Evolutionary conservation across 2,888 invertebrate species (phyloP).

Genomic region (Drosophila yooni): DNA sequence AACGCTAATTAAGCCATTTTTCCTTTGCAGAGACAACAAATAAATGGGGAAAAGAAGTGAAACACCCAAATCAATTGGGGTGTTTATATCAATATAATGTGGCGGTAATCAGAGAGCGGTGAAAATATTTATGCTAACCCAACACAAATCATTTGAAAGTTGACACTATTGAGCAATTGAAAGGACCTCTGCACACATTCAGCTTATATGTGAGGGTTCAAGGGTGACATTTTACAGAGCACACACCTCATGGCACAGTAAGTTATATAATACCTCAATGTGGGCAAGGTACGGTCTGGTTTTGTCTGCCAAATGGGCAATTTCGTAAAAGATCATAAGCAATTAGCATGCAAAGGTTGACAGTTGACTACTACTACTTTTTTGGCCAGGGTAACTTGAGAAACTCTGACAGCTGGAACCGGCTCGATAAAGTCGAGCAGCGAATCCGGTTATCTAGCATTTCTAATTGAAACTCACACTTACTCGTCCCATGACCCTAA

Average conservation of each 20-base stretch:
- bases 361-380: conserved; percentile 3
- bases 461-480: conserved; percentile 72
- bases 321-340: conserved; percentile 69
- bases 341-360: conserved; percentile 65
- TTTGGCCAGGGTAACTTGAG: conserved; percentile 55
- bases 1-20: conserved; percentile 69
- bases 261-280: conserved; percentile 69
- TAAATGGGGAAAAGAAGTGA: conserved; percentile 26
- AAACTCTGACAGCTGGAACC: conserved; percentile 59
- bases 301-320: conserved; percentile 43
- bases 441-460: conserved; percentile 37
- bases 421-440: conserved; percentile 33
- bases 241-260: conserved; percentile 33
- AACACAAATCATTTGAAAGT: conserved; percentile 74
- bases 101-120: conserved; percentile 68
- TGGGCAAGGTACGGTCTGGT: conserved; percentile 45
- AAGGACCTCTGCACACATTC: conserved; percentile 14
- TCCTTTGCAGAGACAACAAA: conserved; percentile 25
- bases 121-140: conserved; percentile 57
- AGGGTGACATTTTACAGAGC: conserved; percentile 36
- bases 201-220: conserved; percentile 2
- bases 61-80: conserved; percentile 63
- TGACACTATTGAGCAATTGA: conserved; percentile 72
- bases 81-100: conserved; percentile 66
- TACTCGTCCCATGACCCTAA: conserved; percentile 19